Conservation (phyloP, 2,113 vertebrate species). For the Myxocyprinus asiaticus region DNA sequence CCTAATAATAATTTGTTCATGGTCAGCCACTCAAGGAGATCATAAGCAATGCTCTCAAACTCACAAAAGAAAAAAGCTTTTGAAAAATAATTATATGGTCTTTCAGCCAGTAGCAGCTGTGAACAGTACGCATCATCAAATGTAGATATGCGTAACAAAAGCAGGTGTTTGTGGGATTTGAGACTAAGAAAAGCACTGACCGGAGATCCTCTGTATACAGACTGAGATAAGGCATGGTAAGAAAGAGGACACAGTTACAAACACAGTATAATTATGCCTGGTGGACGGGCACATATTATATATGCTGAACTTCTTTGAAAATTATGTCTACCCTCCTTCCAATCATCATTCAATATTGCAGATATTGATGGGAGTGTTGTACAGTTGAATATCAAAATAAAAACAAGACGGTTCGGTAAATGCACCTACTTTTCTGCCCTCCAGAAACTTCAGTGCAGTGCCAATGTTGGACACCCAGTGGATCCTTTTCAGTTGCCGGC, state of each 20-base stretch:
- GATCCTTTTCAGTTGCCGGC: conserved; percentile 89
- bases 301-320: no score
- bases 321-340: no score
- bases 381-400: no score
- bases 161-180: conserved; percentile 18
- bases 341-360: no score
- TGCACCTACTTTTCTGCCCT: conserved; percentile 90
- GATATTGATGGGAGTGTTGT: no score
- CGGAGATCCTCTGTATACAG: conserved; percentile 94
- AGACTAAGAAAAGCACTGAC: conserved; percentile 78
- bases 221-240: conserved; percentile 76
- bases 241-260: conserved; percentile 66
- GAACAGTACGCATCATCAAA: conserved; percentile 6
- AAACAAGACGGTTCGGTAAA: no score
- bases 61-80: no score
- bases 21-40: no score
- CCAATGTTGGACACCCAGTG: conserved; percentile 96
- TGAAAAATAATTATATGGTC: no score
- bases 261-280: conserved; percentile 39
- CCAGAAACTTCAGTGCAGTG: conserved; percentile 92
- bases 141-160: conserved; percentile 27
- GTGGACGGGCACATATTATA: neutral
- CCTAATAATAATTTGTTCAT: no score
- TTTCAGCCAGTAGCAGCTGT: no score
- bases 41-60: no score